These are phyloP conservation scores for Nematolebias whitei DNA, from an alignment of 2,113 vertebrate species.

Conservation along the genomic window DNA sequence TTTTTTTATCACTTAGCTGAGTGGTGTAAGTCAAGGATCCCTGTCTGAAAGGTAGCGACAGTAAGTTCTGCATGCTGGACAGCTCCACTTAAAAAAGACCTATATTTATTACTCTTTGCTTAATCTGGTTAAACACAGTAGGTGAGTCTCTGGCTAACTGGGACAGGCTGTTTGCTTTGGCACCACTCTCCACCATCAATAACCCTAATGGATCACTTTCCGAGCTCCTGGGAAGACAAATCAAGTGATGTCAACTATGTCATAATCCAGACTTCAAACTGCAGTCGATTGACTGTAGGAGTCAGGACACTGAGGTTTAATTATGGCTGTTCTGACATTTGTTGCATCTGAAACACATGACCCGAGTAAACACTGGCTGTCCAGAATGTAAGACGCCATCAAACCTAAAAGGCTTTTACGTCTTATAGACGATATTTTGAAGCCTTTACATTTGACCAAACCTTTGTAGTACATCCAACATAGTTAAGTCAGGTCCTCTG, in stretches of 20 bases:
- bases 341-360: constrained; percentile 40
- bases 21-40: background rate
- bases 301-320: constrained; percentile 5
- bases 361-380: background rate
- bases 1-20: constrained; percentile 6
- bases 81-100: no score
- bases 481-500: no score
- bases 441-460: no score
- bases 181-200: constrained; percentile 57
- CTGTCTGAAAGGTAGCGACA: background rate
- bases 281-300: background rate
- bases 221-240: constrained; percentile 68
- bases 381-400: constrained; percentile 17
- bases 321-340: constrained; percentile 41
- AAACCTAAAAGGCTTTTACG: no score
- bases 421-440: no score
- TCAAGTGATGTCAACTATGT: constrained; percentile 70
- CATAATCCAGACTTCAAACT: constrained; percentile 56
- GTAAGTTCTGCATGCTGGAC: background rate
- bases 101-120: no score
- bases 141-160: constrained; percentile 64
- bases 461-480: no score
- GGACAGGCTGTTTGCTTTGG: constrained; percentile 60
- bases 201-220: constrained; percentile 75
- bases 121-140: constrained; percentile 64